Percentiles rank a stretch among this genome's conserved stretches.
Evolutionary conservation across 92 coral and sea anemone species (phyloP).

Genomic region (Epizoanthus fatuus): DNA sequence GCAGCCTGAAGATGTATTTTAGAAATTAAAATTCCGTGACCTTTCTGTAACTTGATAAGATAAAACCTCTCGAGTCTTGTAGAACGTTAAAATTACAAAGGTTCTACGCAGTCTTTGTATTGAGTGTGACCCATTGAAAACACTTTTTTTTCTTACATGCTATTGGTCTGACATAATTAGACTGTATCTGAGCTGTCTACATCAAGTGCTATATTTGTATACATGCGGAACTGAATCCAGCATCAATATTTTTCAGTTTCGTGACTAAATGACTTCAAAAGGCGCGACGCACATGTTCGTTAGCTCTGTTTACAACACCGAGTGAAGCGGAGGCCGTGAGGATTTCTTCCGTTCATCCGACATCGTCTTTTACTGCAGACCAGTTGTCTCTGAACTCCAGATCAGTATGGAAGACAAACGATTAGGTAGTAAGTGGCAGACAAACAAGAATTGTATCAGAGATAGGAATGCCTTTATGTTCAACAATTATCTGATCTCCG

Average conservation of each 20-base stretch:
- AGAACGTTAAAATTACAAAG: too few relatives aligned
- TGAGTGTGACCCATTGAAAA: too few relatives aligned
- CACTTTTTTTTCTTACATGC: too few relatives aligned
- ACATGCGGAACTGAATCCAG: slow-evolving; percentile 1
- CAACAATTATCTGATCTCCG: slow-evolving; percentile 63
- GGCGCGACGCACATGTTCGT: not conserved
- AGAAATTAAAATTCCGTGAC: too few relatives aligned
- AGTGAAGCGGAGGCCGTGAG: too few relatives aligned
- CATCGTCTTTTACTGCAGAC: not conserved
- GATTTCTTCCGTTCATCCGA: not conserved
- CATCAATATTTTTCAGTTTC: slow-evolving; percentile 23
- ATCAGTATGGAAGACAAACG: slow-evolving; percentile 3
- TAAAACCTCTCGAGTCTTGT: too few relatives aligned
- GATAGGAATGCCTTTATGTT: slow-evolving; percentile 73
- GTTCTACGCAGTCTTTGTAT: too few relatives aligned
- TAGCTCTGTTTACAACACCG: not conserved
- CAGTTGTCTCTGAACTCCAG: too few relatives aligned
- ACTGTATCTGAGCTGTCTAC: not conserved
- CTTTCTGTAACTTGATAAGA: too few relatives aligned
- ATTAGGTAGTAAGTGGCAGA: slow-evolving; percentile 28
- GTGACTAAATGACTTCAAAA: not conserved
- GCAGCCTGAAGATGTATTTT: too few relatives aligned
- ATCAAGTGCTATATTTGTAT: not conserved
- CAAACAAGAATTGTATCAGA: slow-evolving; percentile 33
- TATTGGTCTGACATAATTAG: too few relatives aligned